Evolutionary conservation across 2,888 invertebrate genomes (phyloP), one percentile per base, ranked within the genome.

Genomic region (Mythimna lalbum): DNA sequence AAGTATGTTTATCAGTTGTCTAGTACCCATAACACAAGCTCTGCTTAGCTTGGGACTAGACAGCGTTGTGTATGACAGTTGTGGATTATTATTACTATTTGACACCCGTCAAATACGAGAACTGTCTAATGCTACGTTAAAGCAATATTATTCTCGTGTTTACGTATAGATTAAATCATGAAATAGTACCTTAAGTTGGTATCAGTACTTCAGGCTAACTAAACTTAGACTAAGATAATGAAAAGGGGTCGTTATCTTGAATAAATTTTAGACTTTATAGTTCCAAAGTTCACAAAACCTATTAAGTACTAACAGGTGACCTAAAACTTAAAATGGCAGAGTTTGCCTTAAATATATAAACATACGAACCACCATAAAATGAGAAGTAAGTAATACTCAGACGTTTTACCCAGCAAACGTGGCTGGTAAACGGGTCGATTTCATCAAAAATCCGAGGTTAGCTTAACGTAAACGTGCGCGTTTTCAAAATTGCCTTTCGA

Each of bases 401-500:
- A 69, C 81, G 80, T 80, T 71, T 78, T 57, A 47, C 63, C 68
- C 69, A 64, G 82, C 80, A 80, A 82, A 81, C 82, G 78, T 73
- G 71, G 60, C 72, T 69, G 63, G 74, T 81, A 73, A 83, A 81
- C 82, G 78, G 69, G 66, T 76, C 66, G 65, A 69, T 75, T 78
- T 74, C 80, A 82, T 78, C 78, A 78, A 79, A 82, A 78, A 84
- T 81, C 78, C 73, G 76, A 78, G 81, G 78, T 80, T 73, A 71
- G 56, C 67, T 70, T 69, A 85, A 88, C 85, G 87, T 73, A 86
- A 88, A 87, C 87, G 87, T 82, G 85, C 77, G 68, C 83, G 82
- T 88, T 85, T 81, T 76, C 76, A 81, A 84, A 87, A 90, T 85
- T 87, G 81, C 81, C 86, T 75, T 81, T 83, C 87, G 83, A 90